These are phyloP conservation scores for Dicentrarchus labrax DNA, from an alignment of 2,113 vertebrate species.

Conservation along the genomic window DNA sequence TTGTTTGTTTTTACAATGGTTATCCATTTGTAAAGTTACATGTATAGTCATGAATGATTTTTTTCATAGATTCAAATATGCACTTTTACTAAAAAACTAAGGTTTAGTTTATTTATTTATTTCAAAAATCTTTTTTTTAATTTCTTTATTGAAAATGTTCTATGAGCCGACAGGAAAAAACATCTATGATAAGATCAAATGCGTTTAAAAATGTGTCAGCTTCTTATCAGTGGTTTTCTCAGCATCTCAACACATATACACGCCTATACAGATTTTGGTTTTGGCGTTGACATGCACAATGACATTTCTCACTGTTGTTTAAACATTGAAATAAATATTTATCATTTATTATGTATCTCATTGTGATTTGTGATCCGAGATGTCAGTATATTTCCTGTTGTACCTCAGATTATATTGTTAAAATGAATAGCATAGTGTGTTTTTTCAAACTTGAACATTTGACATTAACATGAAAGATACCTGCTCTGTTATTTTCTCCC, in stretches of 20 bases:
- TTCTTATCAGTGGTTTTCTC: conserved; percentile 4
- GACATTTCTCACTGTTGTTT: conserved; percentile 30
- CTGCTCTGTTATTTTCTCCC: conserved; percentile 26
- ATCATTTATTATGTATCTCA: background rate
- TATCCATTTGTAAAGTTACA: conserved; percentile 22
- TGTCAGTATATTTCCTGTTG: background rate
- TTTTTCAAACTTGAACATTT: background rate
- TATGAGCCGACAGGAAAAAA: background rate
- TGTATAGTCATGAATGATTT: background rate
- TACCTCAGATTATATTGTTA: background rate
- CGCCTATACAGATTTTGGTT: background rate
- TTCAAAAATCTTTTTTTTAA: background rate
- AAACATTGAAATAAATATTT: conserved; percentile 63
- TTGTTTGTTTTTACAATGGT: conserved; percentile 3
- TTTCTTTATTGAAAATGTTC: conserved; percentile 59
- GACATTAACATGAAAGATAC: background rate
- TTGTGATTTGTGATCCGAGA: background rate
- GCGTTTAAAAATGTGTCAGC: background rate
- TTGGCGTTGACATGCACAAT: background rate
- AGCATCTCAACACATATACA: background rate
- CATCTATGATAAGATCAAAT: conserved; percentile 31
- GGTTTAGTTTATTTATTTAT: conserved; percentile 42
- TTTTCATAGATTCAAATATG: conserved; percentile 11
- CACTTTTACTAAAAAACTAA: conserved; percentile 57
- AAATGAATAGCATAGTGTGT: background rate